Conservation (phyloP, 2,888 invertebrate genomes). For the Drosophila rubida region DNA sequence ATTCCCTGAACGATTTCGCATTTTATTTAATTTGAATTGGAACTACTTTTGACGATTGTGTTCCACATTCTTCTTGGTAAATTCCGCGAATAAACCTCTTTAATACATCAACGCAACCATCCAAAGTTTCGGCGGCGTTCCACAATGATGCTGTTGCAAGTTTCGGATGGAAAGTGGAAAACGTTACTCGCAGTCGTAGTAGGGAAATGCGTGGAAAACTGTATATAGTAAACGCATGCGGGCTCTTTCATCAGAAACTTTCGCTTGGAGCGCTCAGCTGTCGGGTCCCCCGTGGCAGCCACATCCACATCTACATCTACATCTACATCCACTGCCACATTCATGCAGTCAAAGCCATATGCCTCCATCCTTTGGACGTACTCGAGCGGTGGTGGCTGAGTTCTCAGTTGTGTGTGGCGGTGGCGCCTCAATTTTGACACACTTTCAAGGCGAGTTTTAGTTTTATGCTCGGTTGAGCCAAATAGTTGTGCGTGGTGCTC, state of each 20-base stretch:
- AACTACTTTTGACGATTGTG: too few relatives aligned
- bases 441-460: constrained; percentile 73
- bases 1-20: too few relatives aligned
- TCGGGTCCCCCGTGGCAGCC: constrained; percentile 17
- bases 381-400: constrained; percentile 13
- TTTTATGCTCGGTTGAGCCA: constrained; percentile 73
- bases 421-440: constrained; percentile 70
- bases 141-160: constrained; percentile 19
- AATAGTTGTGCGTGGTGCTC: constrained; percentile 59
- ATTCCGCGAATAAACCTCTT: not conserved
- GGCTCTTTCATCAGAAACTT: constrained; percentile 44
- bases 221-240: constrained; percentile 4
- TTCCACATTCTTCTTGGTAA: not conserved
- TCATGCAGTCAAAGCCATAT: not conserved
- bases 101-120: not conserved
- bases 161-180: constrained; percentile 13
- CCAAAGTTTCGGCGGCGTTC: not conserved
- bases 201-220: constrained; percentile 26
- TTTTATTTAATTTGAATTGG: not conserved
- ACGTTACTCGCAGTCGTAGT: not conserved
- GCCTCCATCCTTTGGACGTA: not conserved
- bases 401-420: constrained; percentile 24
- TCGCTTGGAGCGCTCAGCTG: constrained; percentile 19
- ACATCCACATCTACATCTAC: constrained; percentile 3
- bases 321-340: not conserved